Base-by-base conservation (phyloP, 2,797 vertebrate species). In the Sebastes alutus region DNA sequence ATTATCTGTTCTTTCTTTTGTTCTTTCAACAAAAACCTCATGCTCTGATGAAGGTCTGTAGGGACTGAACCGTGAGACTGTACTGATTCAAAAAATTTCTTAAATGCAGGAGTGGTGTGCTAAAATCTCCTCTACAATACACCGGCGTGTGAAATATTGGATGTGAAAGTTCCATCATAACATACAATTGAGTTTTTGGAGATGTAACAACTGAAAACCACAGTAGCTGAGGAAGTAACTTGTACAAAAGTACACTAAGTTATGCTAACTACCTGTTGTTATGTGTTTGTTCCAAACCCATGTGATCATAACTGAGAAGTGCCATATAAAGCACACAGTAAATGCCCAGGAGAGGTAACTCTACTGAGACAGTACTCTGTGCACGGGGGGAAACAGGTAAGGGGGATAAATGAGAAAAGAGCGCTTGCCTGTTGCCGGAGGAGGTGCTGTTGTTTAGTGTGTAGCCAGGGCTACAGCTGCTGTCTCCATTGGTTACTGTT, bases 401-500 rank as follows among this genome's bases (percentile, higher is more conserved):
- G 25, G 7, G 2, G n/a, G 13, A 20, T 27, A 2, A 23, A 75
- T 66, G 6, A 27, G 35, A 63, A 54, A 63, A 38, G 2, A 73
- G 49, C 35, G 33, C 93, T 85, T 90, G 88, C 96, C 96, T 96
- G 94, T 94, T 98, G 92, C 96, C 95, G 91, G 96, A 92, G 81
- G 96, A 95, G 86, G 96, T 94, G 93, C 96, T 97, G 96, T 96
- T 97, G 91, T 96, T 99, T 80, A 98, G 94, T 72, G 97, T 95
- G 95, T 97, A 98, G 84, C 96, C 88, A 63, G 96, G 95, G 93
- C 96, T 97, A 94, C 95, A 96, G 95, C 95, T 96, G 95, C 96
- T 96, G 94, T 98, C 98, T 84, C 98, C 97, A 2, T 99, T 99
- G 87, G 97, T 97, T 91, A 98, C 96, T 78, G 97, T 95, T 90